Conservation (phyloP, 2,113 vertebrate species). For the Pantherophis guttatus region DNA sequence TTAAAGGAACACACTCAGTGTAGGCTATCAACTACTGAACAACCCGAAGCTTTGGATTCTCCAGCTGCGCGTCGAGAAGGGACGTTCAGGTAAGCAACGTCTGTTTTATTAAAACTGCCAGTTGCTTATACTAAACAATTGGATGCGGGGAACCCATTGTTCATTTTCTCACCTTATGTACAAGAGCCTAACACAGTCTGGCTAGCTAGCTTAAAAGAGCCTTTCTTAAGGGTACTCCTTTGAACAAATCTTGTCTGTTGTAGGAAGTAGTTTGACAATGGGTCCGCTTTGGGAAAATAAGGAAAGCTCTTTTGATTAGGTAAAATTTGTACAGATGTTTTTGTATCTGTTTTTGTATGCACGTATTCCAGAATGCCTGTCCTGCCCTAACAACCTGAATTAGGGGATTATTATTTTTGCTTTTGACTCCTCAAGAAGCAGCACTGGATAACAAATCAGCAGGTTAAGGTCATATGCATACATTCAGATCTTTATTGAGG, state of each 20-base stretch:
- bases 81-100: too few relatives aligned
- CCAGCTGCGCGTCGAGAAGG: too few relatives aligned
- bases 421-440: background rate
- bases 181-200: background rate
- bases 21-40: too few relatives aligned
- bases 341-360: background rate
- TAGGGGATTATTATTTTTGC: background rate
- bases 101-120: background rate
- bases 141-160: background rate
- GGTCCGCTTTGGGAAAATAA: background rate
- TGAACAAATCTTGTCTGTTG: background rate
- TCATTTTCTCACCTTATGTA: background rate
- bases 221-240: background rate
- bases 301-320: background rate
- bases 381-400: background rate
- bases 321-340: background rate
- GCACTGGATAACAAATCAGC: background rate
- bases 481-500: background rate
- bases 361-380: background rate
- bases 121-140: background rate
- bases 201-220: background rate
- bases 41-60: too few relatives aligned
- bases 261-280: background rate
- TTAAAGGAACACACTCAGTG: too few relatives aligned
- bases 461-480: background rate